phyloP scores from a whole-genome alignment of 2,888 invertebrate genomes.

The Geotrupes spiniger region DNA sequence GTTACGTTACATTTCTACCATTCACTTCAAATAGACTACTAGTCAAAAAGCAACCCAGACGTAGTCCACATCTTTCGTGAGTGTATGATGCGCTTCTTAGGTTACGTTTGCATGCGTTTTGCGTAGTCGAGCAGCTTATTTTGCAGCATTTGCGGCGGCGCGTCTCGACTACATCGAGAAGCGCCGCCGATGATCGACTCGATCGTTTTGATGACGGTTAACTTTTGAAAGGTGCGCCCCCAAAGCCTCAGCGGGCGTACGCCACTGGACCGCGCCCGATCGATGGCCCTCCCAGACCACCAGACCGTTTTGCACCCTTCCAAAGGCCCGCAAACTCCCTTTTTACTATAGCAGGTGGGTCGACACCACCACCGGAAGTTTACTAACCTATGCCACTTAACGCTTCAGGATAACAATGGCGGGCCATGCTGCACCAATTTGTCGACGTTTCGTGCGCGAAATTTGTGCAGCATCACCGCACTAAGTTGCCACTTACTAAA shows the following conservation, averaged over 20 bases:
- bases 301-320: slow-evolving; percentile 48
- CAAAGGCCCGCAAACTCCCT: slow-evolving; percentile 53
- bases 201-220: slow-evolving; percentile 17
- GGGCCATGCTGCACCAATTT: background rate
- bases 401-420: background rate
- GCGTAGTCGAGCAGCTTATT: too few species aligned
- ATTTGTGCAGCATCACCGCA: background rate
- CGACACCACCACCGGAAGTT: slow-evolving; percentile 13
- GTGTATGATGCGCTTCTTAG: background rate
- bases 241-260: slow-evolving; percentile 61
- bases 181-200: too few species aligned
- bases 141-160: too few species aligned
- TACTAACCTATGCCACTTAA: background rate
- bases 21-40: background rate
- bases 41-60: background rate
- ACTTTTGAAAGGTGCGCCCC: slow-evolving; percentile 52
- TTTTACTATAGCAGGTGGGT: slow-evolving; percentile 60
- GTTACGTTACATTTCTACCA: too few species aligned
- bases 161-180: too few species aligned
- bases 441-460: background rate
- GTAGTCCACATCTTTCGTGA: too few species aligned
- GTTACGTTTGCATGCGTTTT: slow-evolving; percentile 5
- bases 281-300: slow-evolving; percentile 49
- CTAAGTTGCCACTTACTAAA: background rate
- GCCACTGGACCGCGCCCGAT: slow-evolving; percentile 45